Conservation (phyloP, 2,113 vertebrate species). For the Raja brachyura region DNA sequence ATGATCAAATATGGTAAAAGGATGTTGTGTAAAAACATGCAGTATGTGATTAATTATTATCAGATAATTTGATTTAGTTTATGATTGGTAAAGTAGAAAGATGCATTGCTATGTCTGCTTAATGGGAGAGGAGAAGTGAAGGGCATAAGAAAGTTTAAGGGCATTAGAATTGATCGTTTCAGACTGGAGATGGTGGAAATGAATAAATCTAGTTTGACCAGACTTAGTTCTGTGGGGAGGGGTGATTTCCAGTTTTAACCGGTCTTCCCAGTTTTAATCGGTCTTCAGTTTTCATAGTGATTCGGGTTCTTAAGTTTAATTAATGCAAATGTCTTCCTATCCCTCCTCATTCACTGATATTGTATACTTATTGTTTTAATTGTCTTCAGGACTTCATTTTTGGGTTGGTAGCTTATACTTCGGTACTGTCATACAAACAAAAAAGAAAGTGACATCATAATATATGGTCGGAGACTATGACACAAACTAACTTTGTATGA, state of each 20-base stretch:
- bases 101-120: not conserved
- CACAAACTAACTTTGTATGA: not conserved
- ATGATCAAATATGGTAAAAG: not conserved
- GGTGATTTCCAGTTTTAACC: too few species aligned
- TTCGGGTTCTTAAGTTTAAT: not conserved
- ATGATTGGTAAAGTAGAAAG: not conserved
- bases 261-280: too few species aligned
- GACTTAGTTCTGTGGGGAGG: not conserved
- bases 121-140: not conserved
- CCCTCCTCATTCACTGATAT: not conserved
- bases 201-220: not conserved
- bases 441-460: not conserved
- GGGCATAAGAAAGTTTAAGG: not conserved
- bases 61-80: not conserved
- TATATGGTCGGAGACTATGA: not conserved
- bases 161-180: not conserved
- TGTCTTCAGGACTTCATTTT: not conserved
- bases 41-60: not conserved
- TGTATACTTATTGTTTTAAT: not conserved
- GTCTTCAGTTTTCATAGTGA: too few species aligned
- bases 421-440: not conserved
- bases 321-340: not conserved
- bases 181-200: not conserved
- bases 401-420: not conserved
- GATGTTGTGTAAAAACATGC: not conserved